Percentiles rank a stretch among this genome's conserved stretches.
Conservation (phyloP, 30 jellyfish, hydroid and myxozoan genomes). For the Aurelia aurita complex sp. Pacific region DNA sequence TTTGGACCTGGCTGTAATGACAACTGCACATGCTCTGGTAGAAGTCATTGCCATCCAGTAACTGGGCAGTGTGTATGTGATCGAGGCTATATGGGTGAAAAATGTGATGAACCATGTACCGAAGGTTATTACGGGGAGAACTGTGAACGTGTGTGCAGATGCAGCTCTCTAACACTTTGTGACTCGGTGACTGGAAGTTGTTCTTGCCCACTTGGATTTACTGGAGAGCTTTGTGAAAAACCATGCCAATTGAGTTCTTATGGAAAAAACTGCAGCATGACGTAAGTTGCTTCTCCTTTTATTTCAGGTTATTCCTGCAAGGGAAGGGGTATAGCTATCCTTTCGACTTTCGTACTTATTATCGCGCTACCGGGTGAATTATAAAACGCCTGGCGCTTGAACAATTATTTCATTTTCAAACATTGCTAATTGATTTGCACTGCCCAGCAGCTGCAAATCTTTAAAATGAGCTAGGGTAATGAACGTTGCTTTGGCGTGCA, state of each 20-base stretch:
- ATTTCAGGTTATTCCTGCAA: not conserved
- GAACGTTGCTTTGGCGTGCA: too few species aligned
- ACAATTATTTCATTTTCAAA: too few species aligned
- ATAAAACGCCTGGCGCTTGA: too few species aligned
- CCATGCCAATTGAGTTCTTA: conserved; percentile 57
- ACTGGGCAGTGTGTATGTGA: conserved; percentile 63
- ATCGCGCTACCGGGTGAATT: too few species aligned
- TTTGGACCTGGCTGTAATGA: conserved; percentile 57
- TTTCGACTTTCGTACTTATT: too few species aligned
- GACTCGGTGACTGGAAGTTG: conserved; percentile 73
- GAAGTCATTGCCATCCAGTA: conserved; percentile 53
- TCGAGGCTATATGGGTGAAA: conserved; percentile 51
- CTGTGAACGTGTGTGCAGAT: conserved; percentile 45
- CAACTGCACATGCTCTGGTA: conserved; percentile 53
- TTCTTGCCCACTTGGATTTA: conserved; percentile 61
- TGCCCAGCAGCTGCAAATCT: too few species aligned
- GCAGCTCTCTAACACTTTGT: conserved; percentile 43
- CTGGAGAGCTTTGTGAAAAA: conserved; percentile 59
- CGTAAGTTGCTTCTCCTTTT: not conserved
- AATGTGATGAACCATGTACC: conserved; percentile 47
- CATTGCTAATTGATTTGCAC: too few species aligned
- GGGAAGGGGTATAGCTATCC: not conserved
- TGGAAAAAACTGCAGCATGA: conserved; percentile 61
- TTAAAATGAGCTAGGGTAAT: too few species aligned
- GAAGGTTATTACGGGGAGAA: conserved; percentile 53